These are phyloP conservation scores for Sciurus vulgaris DNA, from an alignment of 2,797 vertebrate species.

Conservation along the genomic window DNA sequence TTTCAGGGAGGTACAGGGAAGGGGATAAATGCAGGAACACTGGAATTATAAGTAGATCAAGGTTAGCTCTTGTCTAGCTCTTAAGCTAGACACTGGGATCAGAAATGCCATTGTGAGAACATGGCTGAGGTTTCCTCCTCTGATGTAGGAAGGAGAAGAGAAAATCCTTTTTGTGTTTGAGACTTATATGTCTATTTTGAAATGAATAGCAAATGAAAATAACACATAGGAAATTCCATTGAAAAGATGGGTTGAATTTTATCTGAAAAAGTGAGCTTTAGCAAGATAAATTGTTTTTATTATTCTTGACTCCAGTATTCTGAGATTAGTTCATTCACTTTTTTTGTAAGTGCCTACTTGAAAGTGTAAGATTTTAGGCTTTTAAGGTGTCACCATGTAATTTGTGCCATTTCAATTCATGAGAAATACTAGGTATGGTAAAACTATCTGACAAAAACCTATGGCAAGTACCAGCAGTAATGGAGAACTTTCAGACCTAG, in stretches of 20 bases:
- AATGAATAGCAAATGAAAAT: slow-evolving; percentile 3
- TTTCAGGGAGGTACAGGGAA: not conserved
- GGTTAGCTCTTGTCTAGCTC: not conserved
- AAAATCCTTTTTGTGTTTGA: not conserved
- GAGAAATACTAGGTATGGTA: not conserved
- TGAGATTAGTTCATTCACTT: not conserved
- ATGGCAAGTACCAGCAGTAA: not conserved
- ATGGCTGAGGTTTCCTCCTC: not conserved
- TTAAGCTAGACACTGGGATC: not conserved
- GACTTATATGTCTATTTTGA: not conserved
- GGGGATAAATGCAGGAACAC: not conserved
- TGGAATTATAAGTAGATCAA: not conserved
- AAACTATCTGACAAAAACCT: not conserved
- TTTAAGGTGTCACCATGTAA: slow-evolving; percentile 24
- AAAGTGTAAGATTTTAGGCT: slow-evolving; percentile 1
- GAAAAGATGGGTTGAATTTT: not conserved
- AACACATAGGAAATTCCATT: not conserved
- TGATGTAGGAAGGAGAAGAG: not conserved
- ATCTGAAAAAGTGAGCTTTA: slow-evolving; percentile 27
- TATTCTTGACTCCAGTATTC: not conserved
- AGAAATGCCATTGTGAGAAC: not conserved
- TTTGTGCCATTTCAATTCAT: not conserved
- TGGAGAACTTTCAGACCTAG: not conserved
- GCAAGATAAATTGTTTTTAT: not conserved
- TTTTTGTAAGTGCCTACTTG: not conserved